phyloP scores from a whole-genome alignment of 2,888 invertebrate genomes.

The Orthosia incerta region DNA sequence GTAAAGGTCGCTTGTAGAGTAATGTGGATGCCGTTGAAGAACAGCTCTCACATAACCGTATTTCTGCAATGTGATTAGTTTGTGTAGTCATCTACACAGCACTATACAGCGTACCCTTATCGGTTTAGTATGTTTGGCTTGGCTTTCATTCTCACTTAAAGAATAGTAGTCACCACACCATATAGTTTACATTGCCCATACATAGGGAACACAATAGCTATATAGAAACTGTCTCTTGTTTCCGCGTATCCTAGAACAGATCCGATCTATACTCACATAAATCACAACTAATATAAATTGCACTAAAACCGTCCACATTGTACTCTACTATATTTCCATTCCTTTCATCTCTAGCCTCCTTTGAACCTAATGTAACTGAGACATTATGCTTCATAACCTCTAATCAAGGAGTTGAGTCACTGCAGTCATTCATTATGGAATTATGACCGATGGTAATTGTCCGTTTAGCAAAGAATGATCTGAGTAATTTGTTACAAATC shows the following conservation, averaged over 20 bases:
- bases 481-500: slow-evolving; percentile 71
- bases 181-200: background rate
- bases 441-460: slow-evolving; percentile 65
- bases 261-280: slow-evolving; percentile 48
- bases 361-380: slow-evolving; percentile 54
- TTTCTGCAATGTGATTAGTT: background rate
- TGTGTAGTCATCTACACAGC: background rate
- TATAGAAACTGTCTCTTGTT: slow-evolving; percentile 12
- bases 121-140: background rate
- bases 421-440: slow-evolving; percentile 59
- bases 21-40: background rate
- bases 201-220: background rate
- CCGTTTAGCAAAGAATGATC: slow-evolving; percentile 67
- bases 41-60: background rate
- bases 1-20: too few relatives aligned
- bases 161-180: background rate
- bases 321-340: slow-evolving; percentile 48
- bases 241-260: slow-evolving; percentile 31
- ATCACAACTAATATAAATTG: slow-evolving; percentile 50
- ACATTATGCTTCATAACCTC: slow-evolving; percentile 61
- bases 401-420: slow-evolving; percentile 58
- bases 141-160: background rate
- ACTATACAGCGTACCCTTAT: background rate
- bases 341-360: slow-evolving; percentile 54
- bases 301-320: slow-evolving; percentile 41